Evolutionary conservation across 2,113 vertebrate species (phyloP).

Genomic region (Hypomesus transpacificus): DNA sequence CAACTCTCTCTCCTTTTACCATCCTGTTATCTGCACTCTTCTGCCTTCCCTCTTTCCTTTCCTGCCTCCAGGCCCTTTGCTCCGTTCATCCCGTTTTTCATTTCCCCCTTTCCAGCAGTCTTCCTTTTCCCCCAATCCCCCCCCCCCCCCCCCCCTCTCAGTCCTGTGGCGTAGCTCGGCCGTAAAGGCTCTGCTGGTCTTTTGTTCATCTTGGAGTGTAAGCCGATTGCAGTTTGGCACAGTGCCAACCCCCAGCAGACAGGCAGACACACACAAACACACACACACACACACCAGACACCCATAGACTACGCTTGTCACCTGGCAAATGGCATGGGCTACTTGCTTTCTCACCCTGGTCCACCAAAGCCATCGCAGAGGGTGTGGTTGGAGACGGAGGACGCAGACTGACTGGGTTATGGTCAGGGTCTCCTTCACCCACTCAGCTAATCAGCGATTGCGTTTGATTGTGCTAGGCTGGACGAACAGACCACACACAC

Average conservation of each 20-base stretch:
- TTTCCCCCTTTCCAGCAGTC: constrained; percentile 41
- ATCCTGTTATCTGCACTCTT: not conserved
- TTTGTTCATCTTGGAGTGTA: constrained; percentile 60
- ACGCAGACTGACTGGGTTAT: not conserved
- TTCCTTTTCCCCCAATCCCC: constrained; percentile 14
- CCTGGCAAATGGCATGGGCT: too few species aligned
- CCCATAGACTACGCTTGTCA: not conserved
- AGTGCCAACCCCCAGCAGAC: constrained; percentile 36
- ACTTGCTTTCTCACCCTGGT: too few species aligned
- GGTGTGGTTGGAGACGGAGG: too few species aligned
- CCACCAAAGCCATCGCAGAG: too few species aligned
- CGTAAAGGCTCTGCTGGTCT: constrained; percentile 44
- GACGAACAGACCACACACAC: not conserved
- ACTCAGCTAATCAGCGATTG: too few species aligned
- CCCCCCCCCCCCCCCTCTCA: not conserved
- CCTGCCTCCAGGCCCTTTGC: constrained; percentile 7
- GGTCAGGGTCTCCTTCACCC: too few species aligned
- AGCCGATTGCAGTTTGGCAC: constrained; percentile 55
- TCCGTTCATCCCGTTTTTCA: constrained; percentile 15
- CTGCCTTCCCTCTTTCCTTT: not conserved
- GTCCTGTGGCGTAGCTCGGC: constrained; percentile 25
- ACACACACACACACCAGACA: constrained; percentile 7
- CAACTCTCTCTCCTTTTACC: not conserved
- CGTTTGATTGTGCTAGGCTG: not conserved
- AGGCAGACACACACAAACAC: constrained; percentile 8